phyloP scores from a whole-genome alignment of 2,113 vertebrate genomes.

The Coptodon bakossiorum region DNA sequence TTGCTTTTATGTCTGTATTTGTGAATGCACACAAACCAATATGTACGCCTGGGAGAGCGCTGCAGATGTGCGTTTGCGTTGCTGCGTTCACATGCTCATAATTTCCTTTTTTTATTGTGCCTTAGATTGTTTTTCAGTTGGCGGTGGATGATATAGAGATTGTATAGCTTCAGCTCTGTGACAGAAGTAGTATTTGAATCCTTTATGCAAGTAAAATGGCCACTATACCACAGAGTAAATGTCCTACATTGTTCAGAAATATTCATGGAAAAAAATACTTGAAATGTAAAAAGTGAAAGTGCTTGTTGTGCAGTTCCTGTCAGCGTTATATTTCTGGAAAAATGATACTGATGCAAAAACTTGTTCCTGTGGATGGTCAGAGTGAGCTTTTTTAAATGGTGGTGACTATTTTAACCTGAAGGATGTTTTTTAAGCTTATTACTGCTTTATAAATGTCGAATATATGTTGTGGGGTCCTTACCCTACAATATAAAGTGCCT shows the following conservation, averaged over 20 bases:
- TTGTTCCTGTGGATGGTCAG: background rate
- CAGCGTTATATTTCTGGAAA: background rate
- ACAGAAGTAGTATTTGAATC: background rate
- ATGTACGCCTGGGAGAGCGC: background rate
- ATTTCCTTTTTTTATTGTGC: background rate
- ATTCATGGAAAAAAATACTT: background rate
- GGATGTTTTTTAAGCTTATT: background rate
- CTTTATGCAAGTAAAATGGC: background rate
- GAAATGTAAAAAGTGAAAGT: background rate
- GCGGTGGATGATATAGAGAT: background rate
- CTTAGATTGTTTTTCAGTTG: background rate
- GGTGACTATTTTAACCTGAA: background rate
- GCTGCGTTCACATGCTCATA: background rate
- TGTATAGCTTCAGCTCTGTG: background rate
- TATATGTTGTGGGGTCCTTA: background rate
- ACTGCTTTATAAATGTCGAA: background rate
- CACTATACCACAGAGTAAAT: background rate
- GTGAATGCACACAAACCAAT: background rate
- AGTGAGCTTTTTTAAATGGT: background rate
- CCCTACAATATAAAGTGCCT: background rate
- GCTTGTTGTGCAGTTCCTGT: background rate
- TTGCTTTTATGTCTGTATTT: constrained; percentile 23
- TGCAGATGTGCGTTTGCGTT: background rate
- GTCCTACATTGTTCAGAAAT: background rate
- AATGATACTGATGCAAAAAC: background rate